Percentiles rank a stretch among this genome's conserved stretches.
Evolutionary conservation across 2,797 vertebrate species (phyloP).

Genomic region (Syngnathus acus): DNA sequence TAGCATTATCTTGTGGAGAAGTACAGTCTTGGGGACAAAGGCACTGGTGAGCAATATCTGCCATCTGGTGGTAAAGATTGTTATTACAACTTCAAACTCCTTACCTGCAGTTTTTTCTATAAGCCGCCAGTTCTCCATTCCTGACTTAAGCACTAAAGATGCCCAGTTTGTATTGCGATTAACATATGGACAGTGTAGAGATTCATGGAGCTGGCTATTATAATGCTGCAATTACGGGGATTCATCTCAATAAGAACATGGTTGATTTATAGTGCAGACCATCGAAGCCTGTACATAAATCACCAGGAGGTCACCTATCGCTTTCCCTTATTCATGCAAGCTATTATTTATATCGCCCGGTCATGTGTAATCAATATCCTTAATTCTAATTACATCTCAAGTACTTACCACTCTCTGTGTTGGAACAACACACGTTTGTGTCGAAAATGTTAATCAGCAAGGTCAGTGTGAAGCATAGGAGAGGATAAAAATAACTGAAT

Average conservation of each 20-base stretch:
- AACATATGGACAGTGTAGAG: neutral
- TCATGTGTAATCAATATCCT: constrained; percentile 72
- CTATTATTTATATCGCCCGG: constrained; percentile 73
- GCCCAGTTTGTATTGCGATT: neutral
- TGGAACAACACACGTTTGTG: constrained; percentile 65
- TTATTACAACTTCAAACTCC: no score
- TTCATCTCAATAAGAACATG: constrained; percentile 77
- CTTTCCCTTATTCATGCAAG: constrained; percentile 75
- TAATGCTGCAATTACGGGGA: constrained; percentile 58
- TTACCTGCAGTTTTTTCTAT: no score
- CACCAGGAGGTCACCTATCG: constrained; percentile 71
- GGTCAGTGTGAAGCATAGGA: constrained; percentile 29
- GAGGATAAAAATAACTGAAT: constrained; percentile 35
- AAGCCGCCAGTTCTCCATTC: no score
- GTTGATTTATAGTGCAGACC: constrained; percentile 70
- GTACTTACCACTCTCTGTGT: constrained; percentile 62
- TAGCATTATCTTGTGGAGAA: no score
- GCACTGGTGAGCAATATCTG: no score
- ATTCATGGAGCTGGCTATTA: constrained; percentile 59
- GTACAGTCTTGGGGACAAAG: no score
- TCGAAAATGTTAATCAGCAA: constrained; percentile 71
- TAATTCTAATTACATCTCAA: constrained; percentile 78
- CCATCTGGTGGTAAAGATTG: neutral
- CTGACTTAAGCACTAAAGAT: neutral
- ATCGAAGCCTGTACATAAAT: constrained; percentile 67